Evolutionary conservation across 2,797 vertebrate species (phyloP).

Genomic region (Alauda arvensis): DNA sequence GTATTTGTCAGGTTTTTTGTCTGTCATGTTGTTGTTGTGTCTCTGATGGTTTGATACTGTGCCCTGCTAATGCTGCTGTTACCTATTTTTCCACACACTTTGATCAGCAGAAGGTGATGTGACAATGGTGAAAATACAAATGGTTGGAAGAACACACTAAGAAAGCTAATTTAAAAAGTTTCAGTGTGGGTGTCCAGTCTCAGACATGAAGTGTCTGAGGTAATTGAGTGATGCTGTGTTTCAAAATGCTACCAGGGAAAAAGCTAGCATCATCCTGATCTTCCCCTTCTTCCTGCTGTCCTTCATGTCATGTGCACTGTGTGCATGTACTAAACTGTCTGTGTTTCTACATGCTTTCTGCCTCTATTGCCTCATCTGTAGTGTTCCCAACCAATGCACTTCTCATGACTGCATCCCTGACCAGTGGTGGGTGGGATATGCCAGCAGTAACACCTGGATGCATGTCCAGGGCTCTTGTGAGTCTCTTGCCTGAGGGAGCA

Average conservation of each 20-base stretch:
- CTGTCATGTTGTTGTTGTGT: background rate
- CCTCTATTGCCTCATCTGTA: background rate
- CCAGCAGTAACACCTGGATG: background rate
- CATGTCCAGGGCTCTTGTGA: background rate
- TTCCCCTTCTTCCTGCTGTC: background rate
- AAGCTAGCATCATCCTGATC: background rate
- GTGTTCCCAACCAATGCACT: background rate
- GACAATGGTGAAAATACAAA: background rate
- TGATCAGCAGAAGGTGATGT: background rate
- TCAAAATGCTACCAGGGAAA: background rate
- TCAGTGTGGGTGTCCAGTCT: background rate
- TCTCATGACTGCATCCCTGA: background rate
- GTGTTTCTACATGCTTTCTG: background rate
- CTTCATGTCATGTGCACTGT: accelerated
- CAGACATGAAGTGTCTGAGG: background rate
- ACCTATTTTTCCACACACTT: background rate
- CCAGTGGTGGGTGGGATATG: too few species aligned
- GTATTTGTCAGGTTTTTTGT: background rate
- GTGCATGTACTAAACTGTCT: background rate
- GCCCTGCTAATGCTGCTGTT: background rate
- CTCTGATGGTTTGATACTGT: background rate
- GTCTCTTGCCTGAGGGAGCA: background rate
- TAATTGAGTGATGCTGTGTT: background rate
- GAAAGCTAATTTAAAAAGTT: background rate
- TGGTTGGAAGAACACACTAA: background rate